Base-by-base conservation (phyloP, 2,888 invertebrate genomes). In the Pollenia labialis region DNA sequence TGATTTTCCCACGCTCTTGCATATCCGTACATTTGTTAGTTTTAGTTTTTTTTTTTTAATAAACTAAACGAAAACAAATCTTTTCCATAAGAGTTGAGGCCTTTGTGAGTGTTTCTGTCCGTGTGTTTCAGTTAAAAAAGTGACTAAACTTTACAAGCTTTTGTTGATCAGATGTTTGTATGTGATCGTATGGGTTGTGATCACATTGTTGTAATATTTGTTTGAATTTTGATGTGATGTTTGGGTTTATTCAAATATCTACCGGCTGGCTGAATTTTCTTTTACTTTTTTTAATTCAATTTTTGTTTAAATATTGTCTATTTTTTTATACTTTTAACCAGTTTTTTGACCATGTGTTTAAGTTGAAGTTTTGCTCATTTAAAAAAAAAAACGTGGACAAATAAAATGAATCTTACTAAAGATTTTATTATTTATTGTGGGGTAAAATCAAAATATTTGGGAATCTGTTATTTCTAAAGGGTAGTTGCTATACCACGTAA, bases 1-100 rank as follows among this genome's bases (percentile, higher is more conserved):
- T 83, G 77, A 87, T 87, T 87, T 87, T 87, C 87, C 84, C 87
- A 87, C 87, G 87, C 84, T 82, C 76, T 81, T 87, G 80, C 83
- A 83, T 83, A 84, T 87, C 84, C 81, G 87, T 81, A 83, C 60
- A 32, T 72, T 69, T 64, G 56, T 79, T 11, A 50, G 2, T 23
- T 68, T 79, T 11, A 50, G 2, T 23, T 68, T 1, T 62, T 64
- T 64, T 54, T 42, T 1, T 69, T 75, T 75, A 71, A 56, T 46
- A 10, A 56, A 68, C 14, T 12, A 66, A 74, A 81, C n/a, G 40
- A 46, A 80, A 62, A 68, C 74, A 80, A 85, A 79, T 75, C 69
- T 69, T 64, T 69, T 56, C 58, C 62, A 54, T 72, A 64, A 42
- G 16, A 62, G 48, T 74, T 76, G 16, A 52, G 71, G 44, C 7